Conservation (phyloP, 2,888 invertebrate species). For the Drosophila kambysellisi region DNA sequence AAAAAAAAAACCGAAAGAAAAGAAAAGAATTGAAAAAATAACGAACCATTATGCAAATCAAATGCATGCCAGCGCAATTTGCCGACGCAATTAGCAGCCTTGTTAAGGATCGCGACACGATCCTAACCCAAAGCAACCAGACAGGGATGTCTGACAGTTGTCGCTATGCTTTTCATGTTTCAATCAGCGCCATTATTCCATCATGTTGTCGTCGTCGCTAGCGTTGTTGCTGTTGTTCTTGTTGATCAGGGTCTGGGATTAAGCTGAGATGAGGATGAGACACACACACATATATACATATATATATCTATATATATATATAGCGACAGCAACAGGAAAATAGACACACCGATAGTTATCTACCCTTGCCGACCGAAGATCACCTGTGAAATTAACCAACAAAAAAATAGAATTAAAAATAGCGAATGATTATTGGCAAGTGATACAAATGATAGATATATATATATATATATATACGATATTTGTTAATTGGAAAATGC, state of each 20-base stretch:
- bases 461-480: too few relatives aligned
- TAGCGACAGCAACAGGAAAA: neutral
- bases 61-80: constrained; percentile 72
- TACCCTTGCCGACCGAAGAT: neutral
- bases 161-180: constrained; percentile 64
- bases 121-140: constrained; percentile 11
- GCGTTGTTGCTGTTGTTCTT: neutral
- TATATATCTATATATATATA: neutral
- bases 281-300: neutral
- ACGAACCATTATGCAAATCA: constrained; percentile 68
- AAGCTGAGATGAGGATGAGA: constrained; percentile 7
- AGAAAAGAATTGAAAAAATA: neutral
- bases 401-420: neutral
- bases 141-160: constrained; percentile 38
- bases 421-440: neutral
- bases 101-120: constrained; percentile 60
- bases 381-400: neutral
- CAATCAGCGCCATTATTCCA: constrained; percentile 77
- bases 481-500: too few relatives aligned
- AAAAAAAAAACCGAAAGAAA: neutral
- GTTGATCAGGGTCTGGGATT: constrained; percentile 47
- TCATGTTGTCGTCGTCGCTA: constrained; percentile 58
- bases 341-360: neutral
- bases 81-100: constrained; percentile 75
- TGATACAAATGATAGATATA: neutral